Base-by-base conservation (phyloP, 2,797 vertebrate species). In the Halcyon smyrnensis region DNA sequence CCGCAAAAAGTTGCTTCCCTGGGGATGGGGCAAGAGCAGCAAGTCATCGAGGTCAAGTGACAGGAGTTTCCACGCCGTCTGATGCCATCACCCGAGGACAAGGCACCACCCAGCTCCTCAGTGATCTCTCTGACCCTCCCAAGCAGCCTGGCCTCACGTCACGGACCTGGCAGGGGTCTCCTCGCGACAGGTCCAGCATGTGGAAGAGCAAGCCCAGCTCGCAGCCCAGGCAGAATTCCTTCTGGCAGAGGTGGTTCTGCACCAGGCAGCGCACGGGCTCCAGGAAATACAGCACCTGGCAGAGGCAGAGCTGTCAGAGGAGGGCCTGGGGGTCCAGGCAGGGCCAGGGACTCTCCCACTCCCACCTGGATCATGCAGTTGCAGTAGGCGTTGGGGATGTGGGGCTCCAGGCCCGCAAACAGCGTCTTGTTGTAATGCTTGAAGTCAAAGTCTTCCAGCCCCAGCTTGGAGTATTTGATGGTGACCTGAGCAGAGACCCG, bases 391-490 rank as follows among this genome's bases (percentile, higher is more conserved):
- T 99, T 99, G 90, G 99, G 99, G 91, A 99, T 99, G 94, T 99
- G 99, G 34, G 99, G 99, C 97, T 99, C 99, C 96, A 99, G 97
- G 12, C 99, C 99, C 4, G 99, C 99, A 90, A 99, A 99, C 92
- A 99, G 96, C 1, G 99, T 99, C 97, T 99, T 99, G 97, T 99
- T 99, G 98, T 99, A 99, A 97, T 99, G 99, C 96, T 99, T 99
- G 97, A 99, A 99, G 97, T 99, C 99, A 97, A 99, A 99, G 92
- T 99, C 99, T 92, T 99, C 99, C 60, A 99, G 97, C 32, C 99
- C 99, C 67, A 99, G 98, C 97, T 99, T 99, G 69, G 99, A 99
- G 96, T 99, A 99, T 97, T 99, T 99, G 97, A 99, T 99, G 10
- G 99, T 99, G 93, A 99, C 99, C 99, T 99, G 95, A 78, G 87